Evolutionary conservation across 2,888 invertebrate species (phyloP).

Genomic region (Ectemnius continuus): DNA sequence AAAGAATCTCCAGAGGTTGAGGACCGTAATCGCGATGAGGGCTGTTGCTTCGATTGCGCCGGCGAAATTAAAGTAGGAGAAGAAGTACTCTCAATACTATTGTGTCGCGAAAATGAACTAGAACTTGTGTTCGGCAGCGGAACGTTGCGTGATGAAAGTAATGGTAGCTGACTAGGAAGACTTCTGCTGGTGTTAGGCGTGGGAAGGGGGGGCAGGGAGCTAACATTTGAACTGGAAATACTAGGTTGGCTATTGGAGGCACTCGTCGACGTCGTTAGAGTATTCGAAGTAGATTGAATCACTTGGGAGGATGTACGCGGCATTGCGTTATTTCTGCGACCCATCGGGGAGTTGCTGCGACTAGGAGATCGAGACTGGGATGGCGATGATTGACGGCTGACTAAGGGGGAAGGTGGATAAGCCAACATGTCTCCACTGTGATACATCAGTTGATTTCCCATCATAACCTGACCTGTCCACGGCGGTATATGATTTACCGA

Average conservation of each 20-base stretch:
- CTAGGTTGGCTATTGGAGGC: conserved; percentile 72
- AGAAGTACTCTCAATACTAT: conserved; percentile 64
- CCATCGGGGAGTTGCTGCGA: conserved; percentile 74
- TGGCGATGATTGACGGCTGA: conserved; percentile 87
- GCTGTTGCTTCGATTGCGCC: conserved; percentile 66
- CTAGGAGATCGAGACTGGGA: conserved; percentile 82
- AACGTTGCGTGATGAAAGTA: conserved; percentile 67
- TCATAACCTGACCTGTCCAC: conserved; percentile 75
- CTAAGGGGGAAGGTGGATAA: conserved; percentile 84
- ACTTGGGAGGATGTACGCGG: conserved; percentile 77
- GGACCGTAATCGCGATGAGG: conserved; percentile 71
- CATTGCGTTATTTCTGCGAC: conserved; percentile 74
- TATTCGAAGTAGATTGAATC: conserved; percentile 67
- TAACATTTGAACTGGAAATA: conserved; percentile 70
- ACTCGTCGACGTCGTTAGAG: conserved; percentile 68
- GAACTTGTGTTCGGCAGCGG: conserved; percentile 65
- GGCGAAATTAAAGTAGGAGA: conserved; percentile 51
- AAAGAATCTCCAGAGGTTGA: conserved; percentile 70
- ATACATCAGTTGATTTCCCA: conserved; percentile 74
- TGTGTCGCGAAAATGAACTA: conserved; percentile 65
- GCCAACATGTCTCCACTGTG: conserved; percentile 71
- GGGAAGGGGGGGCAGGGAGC: conserved; percentile 65
- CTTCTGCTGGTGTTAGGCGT: conserved; percentile 60
- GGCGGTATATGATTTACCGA: conserved; percentile 73
- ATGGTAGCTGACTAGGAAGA: conserved; percentile 64